These are phyloP conservation scores for Chydorus sphaericus DNA, from an alignment of 2,888 invertebrate species.

Conservation along the genomic window DNA sequence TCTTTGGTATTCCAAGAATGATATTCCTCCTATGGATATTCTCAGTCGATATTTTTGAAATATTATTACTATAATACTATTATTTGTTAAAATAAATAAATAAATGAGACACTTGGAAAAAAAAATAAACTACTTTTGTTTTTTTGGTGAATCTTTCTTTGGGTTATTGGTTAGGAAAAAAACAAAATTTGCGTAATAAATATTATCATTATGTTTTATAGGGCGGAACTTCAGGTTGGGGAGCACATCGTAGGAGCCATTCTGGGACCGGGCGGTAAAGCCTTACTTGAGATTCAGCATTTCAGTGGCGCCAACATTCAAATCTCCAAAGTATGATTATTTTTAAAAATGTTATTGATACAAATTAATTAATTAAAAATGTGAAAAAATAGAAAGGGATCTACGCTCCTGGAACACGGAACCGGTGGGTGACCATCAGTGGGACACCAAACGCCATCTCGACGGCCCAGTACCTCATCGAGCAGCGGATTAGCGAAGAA, in stretches of 20 bases:
- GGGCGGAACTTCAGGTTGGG: slow-evolving; percentile 76
- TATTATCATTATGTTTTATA: slow-evolving; percentile 31
- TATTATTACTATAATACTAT: no score
- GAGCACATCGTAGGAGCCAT: slow-evolving; percentile 92
- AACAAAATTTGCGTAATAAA: slow-evolving; percentile 2
- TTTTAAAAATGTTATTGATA: no score
- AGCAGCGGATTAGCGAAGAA: slow-evolving; percentile 91
- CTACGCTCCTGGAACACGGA: slow-evolving; percentile 91
- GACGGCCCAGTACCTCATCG: slow-evolving; percentile 87
- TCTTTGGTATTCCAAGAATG: background rate
- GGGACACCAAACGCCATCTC: slow-evolving; percentile 76
- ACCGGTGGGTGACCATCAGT: slow-evolving; percentile 91
- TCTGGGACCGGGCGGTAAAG: slow-evolving; percentile 89
- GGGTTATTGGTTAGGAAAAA: background rate
- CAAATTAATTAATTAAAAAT: no score
- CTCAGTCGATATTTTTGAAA: no score
- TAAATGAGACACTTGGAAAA: no score
- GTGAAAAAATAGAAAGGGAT: no score
- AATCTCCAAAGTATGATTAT: no score
- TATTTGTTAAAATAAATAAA: no score
- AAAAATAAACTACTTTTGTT: no score
- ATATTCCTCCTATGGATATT: no score
- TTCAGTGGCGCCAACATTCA: slow-evolving; percentile 94
- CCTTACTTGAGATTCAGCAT: slow-evolving; percentile 93
- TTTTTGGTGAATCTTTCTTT: background rate